Base-by-base conservation (phyloP, 2,888 invertebrate genomes). In the Drosophila ezoana region DNA sequence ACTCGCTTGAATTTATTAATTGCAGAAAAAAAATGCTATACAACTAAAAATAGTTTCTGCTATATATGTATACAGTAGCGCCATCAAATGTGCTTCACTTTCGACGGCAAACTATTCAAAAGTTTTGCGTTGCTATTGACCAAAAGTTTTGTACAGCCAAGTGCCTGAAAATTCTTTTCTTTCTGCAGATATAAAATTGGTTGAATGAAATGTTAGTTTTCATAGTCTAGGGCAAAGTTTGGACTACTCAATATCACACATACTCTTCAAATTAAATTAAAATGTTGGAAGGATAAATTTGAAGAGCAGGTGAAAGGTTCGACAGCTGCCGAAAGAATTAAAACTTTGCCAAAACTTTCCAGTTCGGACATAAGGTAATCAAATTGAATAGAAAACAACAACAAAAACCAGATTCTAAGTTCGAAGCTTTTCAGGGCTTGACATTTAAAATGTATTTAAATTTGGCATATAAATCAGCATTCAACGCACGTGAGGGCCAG, bases 261-360 rank as follows among this genome's bases (percentile, higher is more conserved):
- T 11, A 13, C 10, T 14, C 20, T 14, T 32, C 32, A 38, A 23
- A 45, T 35, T 51, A 10, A 51, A 63, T 63, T 38, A 5, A 59
- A 59, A 43, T 35, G 23, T 43, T 41, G 33, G 28, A 8, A 43
- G 53, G 3, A 18, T 56, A 33, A 56, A 45, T 45, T 38, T 45
- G 38, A 61, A 13, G 44, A 44, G 32, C 32, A 52, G 38, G 35
- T 35, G 40, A 53, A 41, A 20, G 13, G 14, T 20, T 65, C 18
- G 52, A 32, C 52, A 53, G 45, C 38, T 65, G 64, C 40, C 16
- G 20, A 18, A 53, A n/a, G 32, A 41, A 28, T 65, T 37, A 47
- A 45, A 65, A 53, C 45, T 65, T 65, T 41, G 35, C 1, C 18
- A 14, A 40, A 53, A 41, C 40, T 64, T 65, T 47, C 8, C 18